Percentiles rank a stretch among this genome's conserved stretches.
These are phyloP conservation scores for Chrysogorgia sp. DNA, from an alignment of 92 coral and sea anemone genomes.

Conservation along the genomic window DNA sequence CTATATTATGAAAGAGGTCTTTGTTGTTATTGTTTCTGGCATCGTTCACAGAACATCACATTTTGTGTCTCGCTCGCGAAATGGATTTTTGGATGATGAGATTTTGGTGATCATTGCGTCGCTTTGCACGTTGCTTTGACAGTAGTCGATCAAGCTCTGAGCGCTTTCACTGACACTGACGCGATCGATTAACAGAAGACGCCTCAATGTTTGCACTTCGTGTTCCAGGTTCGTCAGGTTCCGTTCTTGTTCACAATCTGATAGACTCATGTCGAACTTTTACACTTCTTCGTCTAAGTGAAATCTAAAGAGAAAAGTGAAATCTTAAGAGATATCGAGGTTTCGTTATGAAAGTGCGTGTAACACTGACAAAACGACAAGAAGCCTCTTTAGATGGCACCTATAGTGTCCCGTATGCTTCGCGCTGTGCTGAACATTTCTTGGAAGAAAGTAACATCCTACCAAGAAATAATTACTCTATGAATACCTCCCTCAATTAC, in stretches of 20 bases:
- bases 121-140: constrained; percentile 3
- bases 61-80: constrained; percentile 16
- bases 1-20: too few relatives aligned
- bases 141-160: constrained; percentile 28
- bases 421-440: constrained; percentile 47
- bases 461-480: constrained; percentile 15
- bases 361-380: too few relatives aligned
- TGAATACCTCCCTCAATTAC: not conserved
- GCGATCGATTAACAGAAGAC: not conserved
- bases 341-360: too few relatives aligned
- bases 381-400: too few relatives aligned
- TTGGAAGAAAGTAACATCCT: constrained; percentile 28
- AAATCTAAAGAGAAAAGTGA: not conserved
- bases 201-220: not conserved
- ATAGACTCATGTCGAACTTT: not conserved
- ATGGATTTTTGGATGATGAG: constrained; percentile 42
- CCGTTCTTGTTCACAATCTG: not conserved
- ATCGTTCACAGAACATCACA: constrained; percentile 12
- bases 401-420: constrained; percentile 49
- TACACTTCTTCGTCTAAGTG: not conserved
- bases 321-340: too few relatives aligned
- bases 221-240: not conserved
- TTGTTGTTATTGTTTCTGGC: too few relatives aligned
- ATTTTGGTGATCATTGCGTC: constrained; percentile 25
- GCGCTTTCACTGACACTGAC: constrained; percentile 17